Percentiles rank a stretch among this genome's conserved stretches.
Evolutionary conservation across 2,113 vertebrate genomes (phyloP).

Genomic region (Chionodraco myersi): DNA sequence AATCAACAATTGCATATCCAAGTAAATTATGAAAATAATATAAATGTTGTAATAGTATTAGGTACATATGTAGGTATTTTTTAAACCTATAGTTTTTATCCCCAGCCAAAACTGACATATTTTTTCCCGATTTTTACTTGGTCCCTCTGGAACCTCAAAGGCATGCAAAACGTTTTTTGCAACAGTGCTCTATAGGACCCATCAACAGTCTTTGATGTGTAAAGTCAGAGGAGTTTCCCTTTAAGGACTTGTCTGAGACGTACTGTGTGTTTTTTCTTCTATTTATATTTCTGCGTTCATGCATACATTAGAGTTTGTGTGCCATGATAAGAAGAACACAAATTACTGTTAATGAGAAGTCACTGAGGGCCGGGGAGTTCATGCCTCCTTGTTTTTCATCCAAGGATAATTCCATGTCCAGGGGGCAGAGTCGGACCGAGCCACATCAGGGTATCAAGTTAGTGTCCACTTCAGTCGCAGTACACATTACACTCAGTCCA

Average conservation of each 20-base stretch:
- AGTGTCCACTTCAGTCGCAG: slow-evolving; percentile 37
- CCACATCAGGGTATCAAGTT: slow-evolving; percentile 5
- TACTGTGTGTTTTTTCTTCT: slow-evolving; percentile 1
- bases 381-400: slow-evolving; percentile 29
- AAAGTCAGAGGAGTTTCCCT: too few relatives aligned
- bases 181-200: neutral
- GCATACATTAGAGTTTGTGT: slow-evolving; percentile 17
- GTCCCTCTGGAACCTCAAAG: neutral
- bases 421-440: slow-evolving; percentile 25
- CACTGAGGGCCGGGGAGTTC: neutral
- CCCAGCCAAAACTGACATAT: too few relatives aligned
- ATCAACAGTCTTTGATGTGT: neutral
- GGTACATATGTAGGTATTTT: too few relatives aligned
- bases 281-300: neutral
- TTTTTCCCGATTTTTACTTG: neutral
- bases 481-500: slow-evolving; percentile 36
- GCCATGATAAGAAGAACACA: slow-evolving; percentile 41
- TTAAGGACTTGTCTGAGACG: too few relatives aligned
- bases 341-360: slow-evolving; percentile 44
- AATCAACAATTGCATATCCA: too few relatives aligned
- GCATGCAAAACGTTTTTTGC: neutral
- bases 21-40: too few relatives aligned
- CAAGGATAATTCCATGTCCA: slow-evolving; percentile 22
- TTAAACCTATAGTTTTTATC: too few relatives aligned
- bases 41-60: too few relatives aligned